A percentile compares a stretch with the other conserved stretches of the same genome.
Conservation (phyloP, 53 echinoderm and acorn worm genomes). For the Temnopleurus reevesii region DNA sequence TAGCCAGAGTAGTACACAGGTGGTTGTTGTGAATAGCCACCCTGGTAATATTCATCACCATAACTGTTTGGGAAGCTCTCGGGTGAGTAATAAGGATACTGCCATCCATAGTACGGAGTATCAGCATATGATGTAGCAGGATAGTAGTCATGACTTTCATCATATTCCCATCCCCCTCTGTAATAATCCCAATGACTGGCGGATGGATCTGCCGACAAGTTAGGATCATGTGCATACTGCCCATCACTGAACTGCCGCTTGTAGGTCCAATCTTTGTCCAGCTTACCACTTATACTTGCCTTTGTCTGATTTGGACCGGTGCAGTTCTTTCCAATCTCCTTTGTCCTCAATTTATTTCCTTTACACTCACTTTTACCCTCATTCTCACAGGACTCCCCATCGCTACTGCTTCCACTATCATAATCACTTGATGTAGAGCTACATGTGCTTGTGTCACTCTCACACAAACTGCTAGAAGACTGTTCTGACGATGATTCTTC, state of each 20-base stretch:
- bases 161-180: neutral
- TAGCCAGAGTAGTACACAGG: neutral
- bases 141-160: neutral
- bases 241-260: neutral
- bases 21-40: neutral
- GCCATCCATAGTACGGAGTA: neutral
- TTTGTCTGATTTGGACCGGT: neutral
- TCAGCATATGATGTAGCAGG: neutral
- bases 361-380: neutral
- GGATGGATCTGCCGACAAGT: neutral
- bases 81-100: neutral
- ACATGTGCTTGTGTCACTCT: slow-evolving; percentile 29
- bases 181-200: neutral
- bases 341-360: neutral
- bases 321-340: neutral
- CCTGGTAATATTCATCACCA: neutral
- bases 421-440: neutral
- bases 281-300: neutral
- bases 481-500: neutral
- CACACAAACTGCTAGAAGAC: slow-evolving; percentile 41
- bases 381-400: neutral
- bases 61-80: neutral
- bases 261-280: neutral
- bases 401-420: neutral
- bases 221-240: neutral